Conservation (phyloP, 2,888 invertebrate genomes). For the Panorpa germanica region DNA sequence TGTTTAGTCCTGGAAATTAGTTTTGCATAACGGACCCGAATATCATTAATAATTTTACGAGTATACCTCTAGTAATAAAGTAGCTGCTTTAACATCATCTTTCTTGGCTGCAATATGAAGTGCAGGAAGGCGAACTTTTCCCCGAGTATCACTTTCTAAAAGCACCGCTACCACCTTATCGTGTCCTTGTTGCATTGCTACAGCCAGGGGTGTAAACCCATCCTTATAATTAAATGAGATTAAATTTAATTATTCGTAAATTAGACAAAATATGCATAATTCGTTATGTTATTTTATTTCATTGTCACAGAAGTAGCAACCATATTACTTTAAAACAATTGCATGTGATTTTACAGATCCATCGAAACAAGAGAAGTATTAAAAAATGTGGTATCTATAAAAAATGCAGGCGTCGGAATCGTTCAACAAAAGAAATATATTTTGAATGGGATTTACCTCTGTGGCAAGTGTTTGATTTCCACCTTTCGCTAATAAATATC, state of each 20-base stretch:
- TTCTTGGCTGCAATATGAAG: constrained; percentile 98
- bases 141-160: constrained; percentile 88
- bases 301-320: too few species aligned
- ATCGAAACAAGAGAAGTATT: too few species aligned
- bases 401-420: too few species aligned
- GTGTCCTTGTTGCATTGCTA: constrained; percentile 97
- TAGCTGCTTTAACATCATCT: constrained; percentile 92
- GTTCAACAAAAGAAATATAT: too few species aligned
- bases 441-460: too few species aligned
- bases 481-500: constrained; percentile 74
- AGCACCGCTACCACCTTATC: constrained; percentile 93
- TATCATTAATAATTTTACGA: constrained; percentile 1
- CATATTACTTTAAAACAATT: constrained; percentile 3
- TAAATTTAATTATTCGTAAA: neutral
- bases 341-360: constrained; percentile 3
- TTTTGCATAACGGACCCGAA: constrained; percentile 6
- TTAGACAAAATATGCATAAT: constrained; percentile 1
- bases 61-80: constrained; percentile 61
- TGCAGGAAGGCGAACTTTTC: constrained; percentile 89
- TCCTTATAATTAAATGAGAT: constrained; percentile 39
- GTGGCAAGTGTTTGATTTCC: constrained; percentile 94
- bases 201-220: constrained; percentile 94
- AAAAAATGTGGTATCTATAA: too few species aligned
- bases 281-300: too few species aligned
- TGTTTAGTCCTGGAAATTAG: neutral